These are phyloP conservation scores for Epistrophella euchroma DNA, from an alignment of 2,888 invertebrate genomes.

Conservation along the genomic window DNA sequence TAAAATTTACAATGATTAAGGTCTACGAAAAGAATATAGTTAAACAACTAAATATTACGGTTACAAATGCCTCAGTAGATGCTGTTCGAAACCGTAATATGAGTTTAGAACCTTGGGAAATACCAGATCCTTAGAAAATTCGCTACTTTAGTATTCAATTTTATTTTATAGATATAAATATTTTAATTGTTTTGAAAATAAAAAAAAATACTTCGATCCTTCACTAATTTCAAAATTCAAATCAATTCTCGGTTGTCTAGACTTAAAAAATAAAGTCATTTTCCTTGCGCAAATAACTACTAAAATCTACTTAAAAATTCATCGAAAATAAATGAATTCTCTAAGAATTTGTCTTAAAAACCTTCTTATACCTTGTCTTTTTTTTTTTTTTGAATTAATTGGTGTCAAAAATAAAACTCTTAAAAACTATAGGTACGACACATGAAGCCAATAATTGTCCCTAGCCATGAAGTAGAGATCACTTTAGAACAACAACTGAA, in stretches of 20 bases:
- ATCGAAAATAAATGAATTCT: neutral
- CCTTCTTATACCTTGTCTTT: neutral
- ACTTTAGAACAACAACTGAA: slow-evolving; percentile 21
- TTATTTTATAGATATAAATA: too few relatives aligned
- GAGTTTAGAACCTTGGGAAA: too few relatives aligned
- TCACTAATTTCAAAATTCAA: neutral
- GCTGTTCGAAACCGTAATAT: too few relatives aligned
- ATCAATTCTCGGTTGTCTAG: neutral
- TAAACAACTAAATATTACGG: too few relatives aligned
- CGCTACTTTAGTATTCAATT: too few relatives aligned
- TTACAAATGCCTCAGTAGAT: too few relatives aligned
- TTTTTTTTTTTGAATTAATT: neutral
- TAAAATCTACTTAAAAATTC: neutral
- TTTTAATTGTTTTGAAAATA: too few relatives aligned
- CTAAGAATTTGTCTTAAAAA: neutral
- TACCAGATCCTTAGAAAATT: too few relatives aligned
- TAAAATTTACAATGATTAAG: too few relatives aligned
- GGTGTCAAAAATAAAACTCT: slow-evolving; percentile 3
- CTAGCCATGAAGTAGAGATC: neutral
- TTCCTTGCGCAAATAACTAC: neutral
- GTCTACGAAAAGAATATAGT: too few relatives aligned
- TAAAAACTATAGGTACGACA: neutral
- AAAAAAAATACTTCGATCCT: too few relatives aligned
- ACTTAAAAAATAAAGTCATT: neutral
- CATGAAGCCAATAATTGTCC: slow-evolving; percentile 17